Evolutionary conservation across 2,113 vertebrate species (phyloP), one percentile per base, ranked within the genome.

Genomic region (Monopterus albus): DNA sequence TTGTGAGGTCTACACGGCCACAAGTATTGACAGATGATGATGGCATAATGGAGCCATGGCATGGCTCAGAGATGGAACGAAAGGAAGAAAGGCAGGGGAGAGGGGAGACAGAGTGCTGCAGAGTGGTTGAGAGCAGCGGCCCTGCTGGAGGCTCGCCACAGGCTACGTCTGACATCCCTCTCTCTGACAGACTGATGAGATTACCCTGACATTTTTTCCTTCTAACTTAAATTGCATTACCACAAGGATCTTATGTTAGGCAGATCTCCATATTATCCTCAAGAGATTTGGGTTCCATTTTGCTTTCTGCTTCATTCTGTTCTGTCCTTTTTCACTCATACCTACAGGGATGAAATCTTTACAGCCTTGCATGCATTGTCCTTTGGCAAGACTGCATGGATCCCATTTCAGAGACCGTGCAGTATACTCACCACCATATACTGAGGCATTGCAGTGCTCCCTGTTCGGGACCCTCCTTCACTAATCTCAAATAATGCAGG

Each of bases 191-290:
- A 87, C 89, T 91, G 88, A 91, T 89, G 89, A 91, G 89, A 92
- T 92, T 91, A 92, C 72, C 79, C 84, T 87, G 85, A 90, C 89
- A 80, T 90, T 85, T 89, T 86, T 88, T 79, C 80, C 73, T 84
- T 86, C 82, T 15, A 84, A 89, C 86, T 90, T 90, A 91, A 91
- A 92, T 92, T 90, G 87, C 88, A 91, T 92, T 91, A 92, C 86
- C 84, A 87, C 81, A 15, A 90, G 78, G 78, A 91, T 88, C 89
- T 88, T 84, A 83, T 88, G 85, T 88, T 91, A 79, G 87, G 89
- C 83, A 89, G 79, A 89, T 91, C 87, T 86, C 82, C 83, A 83
- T 85, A 90, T 91, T 90, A 83, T 88, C 85, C 89, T 84, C 83
- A 8, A 10, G 78, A 85, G 89, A 87, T 88, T 90, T 85, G 53